Conservation (phyloP, 2,113 vertebrate species). For the Eulacestoma nigropectus region DNA sequence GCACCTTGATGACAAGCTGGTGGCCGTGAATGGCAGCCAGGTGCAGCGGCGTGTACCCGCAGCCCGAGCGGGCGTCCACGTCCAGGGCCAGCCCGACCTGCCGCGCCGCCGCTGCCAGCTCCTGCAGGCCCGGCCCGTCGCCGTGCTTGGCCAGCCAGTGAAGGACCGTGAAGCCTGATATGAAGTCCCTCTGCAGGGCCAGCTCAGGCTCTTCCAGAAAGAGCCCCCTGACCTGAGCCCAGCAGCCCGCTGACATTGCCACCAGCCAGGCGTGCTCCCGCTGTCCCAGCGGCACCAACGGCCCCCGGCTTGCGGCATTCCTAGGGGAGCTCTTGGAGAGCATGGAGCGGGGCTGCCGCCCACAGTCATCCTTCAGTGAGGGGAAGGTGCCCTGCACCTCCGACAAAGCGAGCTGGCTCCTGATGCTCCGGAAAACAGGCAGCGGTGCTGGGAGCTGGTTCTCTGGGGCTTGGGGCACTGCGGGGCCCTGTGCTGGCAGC, state of each 20-base stretch:
- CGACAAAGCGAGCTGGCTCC: slow-evolving; percentile 62
- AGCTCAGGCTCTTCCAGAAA: slow-evolving; percentile 83
- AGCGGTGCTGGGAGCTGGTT: not conserved
- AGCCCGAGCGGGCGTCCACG: slow-evolving; percentile 74
- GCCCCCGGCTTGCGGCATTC: not conserved
- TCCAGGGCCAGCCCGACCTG: slow-evolving; percentile 76
- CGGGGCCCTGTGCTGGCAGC: not conserved
- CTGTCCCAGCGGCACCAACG: slow-evolving; percentile 76
- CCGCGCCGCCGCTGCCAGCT: slow-evolving; percentile 74
- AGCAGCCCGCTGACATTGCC: slow-evolving; percentile 78
- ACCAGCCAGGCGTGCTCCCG: slow-evolving; percentile 89
- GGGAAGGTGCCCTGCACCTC: slow-evolving; percentile 37
- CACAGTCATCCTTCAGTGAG: slow-evolving; percentile 7
- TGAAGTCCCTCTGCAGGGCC: slow-evolving; percentile 83
- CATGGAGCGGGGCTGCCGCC: not conserved
- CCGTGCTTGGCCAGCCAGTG: slow-evolving; percentile 97
- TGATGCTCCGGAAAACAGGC: slow-evolving; percentile 70
- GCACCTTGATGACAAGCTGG: slow-evolving; percentile 79
- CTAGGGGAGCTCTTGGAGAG: not conserved
- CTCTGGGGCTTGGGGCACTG: not conserved
- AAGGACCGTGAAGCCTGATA: slow-evolving; percentile 87
- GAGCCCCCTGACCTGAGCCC: slow-evolving; percentile 78
- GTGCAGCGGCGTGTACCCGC: slow-evolving; percentile 90
- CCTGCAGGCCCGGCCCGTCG: slow-evolving; percentile 79
- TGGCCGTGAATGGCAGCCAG: slow-evolving; percentile 87